phyloP scores from a whole-genome alignment of 2,113 vertebrate species.

The Cyprinus carpio region DNA sequence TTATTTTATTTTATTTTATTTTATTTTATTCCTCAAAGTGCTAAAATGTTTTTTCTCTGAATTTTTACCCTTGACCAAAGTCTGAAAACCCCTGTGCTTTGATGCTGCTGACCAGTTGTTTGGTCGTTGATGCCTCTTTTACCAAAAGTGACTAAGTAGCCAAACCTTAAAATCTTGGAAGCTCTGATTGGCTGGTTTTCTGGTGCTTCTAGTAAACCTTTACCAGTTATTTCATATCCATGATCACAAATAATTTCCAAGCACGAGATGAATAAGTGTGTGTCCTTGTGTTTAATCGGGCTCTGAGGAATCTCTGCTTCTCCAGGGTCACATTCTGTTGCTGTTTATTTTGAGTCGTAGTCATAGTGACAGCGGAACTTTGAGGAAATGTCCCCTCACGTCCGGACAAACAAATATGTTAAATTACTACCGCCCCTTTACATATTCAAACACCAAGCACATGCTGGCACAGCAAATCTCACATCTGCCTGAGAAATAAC shows the following conservation, averaged over 20 bases:
- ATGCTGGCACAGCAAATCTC: slow-evolving; percentile 3
- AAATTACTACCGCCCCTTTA: slow-evolving; percentile 41
- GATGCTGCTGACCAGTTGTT: not conserved
- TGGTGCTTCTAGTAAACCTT: not conserved
- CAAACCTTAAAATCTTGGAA: not conserved
- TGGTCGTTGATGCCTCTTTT: not conserved
- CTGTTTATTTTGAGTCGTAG: not conserved
- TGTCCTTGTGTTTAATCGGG: not conserved
- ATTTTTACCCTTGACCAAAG: too few relatives aligned
- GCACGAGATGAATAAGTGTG: slow-evolving; percentile 14
- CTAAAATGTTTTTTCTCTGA: too few relatives aligned
- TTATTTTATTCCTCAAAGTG: too few relatives aligned
- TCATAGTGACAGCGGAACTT: not conserved
- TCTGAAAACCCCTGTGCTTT: not conserved
- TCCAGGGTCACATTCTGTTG: not conserved
- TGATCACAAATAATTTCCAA: slow-evolving; percentile 2
- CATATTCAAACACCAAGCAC: slow-evolving; percentile 30
- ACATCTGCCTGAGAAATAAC: slow-evolving; percentile 31
- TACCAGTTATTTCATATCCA: slow-evolving; percentile 11
- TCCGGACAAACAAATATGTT: slow-evolving; percentile 33
- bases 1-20: not conserved
- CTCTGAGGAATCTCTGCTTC: slow-evolving; percentile 17
- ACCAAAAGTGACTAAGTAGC: not conserved
- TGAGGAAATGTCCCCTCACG: not conserved
- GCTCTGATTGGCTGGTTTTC: not conserved